phyloP scores from a whole-genome alignment of 1,140 invertebrate genomes.

The Drosophila jambulina region DNA sequence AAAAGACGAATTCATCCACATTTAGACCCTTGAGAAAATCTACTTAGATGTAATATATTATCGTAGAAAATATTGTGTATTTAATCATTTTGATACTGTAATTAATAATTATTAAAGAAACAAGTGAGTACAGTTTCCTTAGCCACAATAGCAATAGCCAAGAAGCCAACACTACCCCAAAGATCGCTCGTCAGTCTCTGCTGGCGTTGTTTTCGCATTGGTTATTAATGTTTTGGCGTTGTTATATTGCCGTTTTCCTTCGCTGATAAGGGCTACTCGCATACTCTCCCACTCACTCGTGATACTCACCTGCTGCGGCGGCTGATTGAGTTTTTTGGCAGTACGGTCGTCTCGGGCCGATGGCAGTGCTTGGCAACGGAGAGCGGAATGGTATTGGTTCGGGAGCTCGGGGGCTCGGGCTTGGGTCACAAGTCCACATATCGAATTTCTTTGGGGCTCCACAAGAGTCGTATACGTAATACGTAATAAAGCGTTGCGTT shows the following conservation, averaged over 20 bases:
- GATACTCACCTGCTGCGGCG: constrained; percentile 25
- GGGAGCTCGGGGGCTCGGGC: constrained; percentile 1
- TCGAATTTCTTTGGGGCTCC: constrained; percentile 57
- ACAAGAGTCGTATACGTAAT: constrained; percentile 52
- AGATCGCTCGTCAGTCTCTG: constrained; percentile 31
- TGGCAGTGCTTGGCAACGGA: constrained; percentile 56
- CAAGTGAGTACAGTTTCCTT: neutral
- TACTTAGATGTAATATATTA: neutral
- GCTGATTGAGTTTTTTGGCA: constrained; percentile 61
- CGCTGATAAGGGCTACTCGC: constrained; percentile 58
- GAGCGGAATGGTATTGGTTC: neutral
- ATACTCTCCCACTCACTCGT: constrained; percentile 4
- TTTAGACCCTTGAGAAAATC: neutral
- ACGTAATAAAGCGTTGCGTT: constrained; percentile 62
- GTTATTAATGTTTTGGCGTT: constrained; percentile 67
- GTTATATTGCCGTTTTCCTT: constrained; percentile 79
- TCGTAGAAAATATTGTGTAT: neutral
- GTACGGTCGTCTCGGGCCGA: constrained; percentile 23
- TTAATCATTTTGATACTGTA: neutral
- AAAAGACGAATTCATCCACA: neutral
- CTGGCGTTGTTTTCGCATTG: constrained; percentile 61
- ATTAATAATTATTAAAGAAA: neutral
- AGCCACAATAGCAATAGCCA: neutral
- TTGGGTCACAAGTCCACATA: constrained; percentile 75
- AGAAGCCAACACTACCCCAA: neutral